Evolutionary conservation across 2,113 vertebrate genomes (phyloP), one percentile per base, ranked within the genome.

Genomic region (Phyllostomus hastatus): DNA sequence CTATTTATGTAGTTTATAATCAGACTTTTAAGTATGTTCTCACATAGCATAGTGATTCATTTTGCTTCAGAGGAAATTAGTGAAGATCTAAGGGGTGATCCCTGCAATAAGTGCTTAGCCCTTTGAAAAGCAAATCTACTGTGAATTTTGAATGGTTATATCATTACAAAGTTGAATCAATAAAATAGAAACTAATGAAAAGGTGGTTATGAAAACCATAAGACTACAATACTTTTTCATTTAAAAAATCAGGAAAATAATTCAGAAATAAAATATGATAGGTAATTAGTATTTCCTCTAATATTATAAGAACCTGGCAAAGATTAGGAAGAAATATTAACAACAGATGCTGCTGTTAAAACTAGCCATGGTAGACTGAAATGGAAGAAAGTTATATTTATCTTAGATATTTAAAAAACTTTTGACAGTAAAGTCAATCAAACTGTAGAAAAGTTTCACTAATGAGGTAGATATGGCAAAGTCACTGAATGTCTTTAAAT

Each of bases 401-500:
- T 86, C 59, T 94, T 85, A 52, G 38, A 70, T 96, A 95, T 75
- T 79, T 86, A 52, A 43, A 76, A 95, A 97, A 85, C 31, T 48
- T 95, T 88, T 93, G 78, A 95, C 78, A 91, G n/a, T 76, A 57
- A 89, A 54, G 73, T 80, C 78, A 91, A 80, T 82, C 79, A 94
- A 86, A 95, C 16, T 72, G 41, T 67, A 67, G 26, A 73, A 59
- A 89, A 95, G 16, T 82, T 93, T 93, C 81, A 66, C 33, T 96
- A 95, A 93, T 95, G 80, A 95, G 43, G 28, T 85, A 91, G 61
- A 75, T 79, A 92, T 66, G 75, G 75, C 90, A 95, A 89, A 96
- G 28, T 93, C 83, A 97, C 52, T 95, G 91, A 91, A 79, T 3
- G 33, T 86, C 86, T 93, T 91, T 89, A 89, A 89, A 46, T 89